phyloP scores from a whole-genome alignment of 2,113 vertebrate species.

The Fulica atra region DNA sequence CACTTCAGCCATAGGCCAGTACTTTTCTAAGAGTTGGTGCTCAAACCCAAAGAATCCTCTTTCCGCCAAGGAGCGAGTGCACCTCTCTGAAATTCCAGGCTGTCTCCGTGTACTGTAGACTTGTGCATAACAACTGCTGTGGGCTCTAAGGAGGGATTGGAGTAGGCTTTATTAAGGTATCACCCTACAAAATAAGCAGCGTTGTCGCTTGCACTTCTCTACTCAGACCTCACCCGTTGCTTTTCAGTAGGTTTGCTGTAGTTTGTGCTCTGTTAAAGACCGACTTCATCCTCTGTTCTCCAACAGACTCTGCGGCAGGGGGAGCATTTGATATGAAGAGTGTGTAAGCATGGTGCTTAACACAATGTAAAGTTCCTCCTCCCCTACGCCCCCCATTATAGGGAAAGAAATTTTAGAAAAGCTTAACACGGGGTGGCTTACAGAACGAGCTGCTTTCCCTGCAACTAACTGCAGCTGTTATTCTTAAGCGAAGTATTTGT shows the following conservation, averaged over 20 bases:
- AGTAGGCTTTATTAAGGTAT: conserved; percentile 74
- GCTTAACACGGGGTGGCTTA: not conserved
- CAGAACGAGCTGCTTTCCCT: conserved; percentile 34
- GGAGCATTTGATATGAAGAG: not conserved
- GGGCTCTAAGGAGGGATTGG: not conserved
- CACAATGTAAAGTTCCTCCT: not conserved
- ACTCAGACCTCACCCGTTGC: not conserved
- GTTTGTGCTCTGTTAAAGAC: not conserved
- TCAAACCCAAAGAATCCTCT: conserved; percentile 33
- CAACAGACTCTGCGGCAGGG: not conserved
- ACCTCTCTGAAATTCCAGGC: not conserved
- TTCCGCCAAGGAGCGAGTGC: conserved; percentile 15
- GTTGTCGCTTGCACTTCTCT: not conserved
- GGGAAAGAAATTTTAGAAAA: conserved; percentile 13
- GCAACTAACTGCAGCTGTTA: conserved; percentile 37
- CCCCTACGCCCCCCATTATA: not conserved
- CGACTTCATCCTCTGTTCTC: not conserved
- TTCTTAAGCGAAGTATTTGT: conserved; percentile 12
- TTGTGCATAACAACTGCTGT: not conserved
- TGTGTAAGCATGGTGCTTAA: not conserved
- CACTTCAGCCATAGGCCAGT: conserved; percentile 88
- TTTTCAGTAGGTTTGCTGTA: conserved; percentile 32
- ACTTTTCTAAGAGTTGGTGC: conserved; percentile 56
- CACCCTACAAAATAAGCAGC: conserved; percentile 64
- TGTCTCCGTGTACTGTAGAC: conserved; percentile 18